Base-by-base conservation (phyloP, 2,113 vertebrate species). In the Corythoichthys intestinalis region DNA sequence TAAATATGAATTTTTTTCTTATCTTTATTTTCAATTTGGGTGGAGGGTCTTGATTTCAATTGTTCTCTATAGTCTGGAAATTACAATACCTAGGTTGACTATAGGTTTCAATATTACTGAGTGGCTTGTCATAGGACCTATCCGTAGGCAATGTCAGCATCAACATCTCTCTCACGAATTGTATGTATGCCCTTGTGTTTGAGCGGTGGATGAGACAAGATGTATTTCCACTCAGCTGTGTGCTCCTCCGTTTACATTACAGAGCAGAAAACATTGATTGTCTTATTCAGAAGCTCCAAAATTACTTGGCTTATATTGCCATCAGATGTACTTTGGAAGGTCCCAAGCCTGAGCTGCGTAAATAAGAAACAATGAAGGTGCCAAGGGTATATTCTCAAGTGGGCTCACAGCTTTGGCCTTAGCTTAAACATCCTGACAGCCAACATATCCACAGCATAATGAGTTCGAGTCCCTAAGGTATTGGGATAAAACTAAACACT, bases 401-500 rank as follows among this genome's bases (percentile, higher is more conserved):
- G 82, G 76, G 66, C 66, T 77, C 77, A 67, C 66, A 81, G 83
- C 74, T 37, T 65, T 74, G 77, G 82, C 79, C 78, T 80, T 70
- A 74, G 83, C 82, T 84, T 79, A 83, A 84, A 78, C 74, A 74
- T 82, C 73, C 76, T 65, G 20, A 76, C 80, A 75, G 79, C 76
- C 77, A 76, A 81, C 74, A 72, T 65, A 80, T 77, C 81, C 77
- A 77, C 78, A 70, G 77, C 57, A 80, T 88, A 88, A 87, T 86
- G 86, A 87, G 81, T 61, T 65, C 48, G 76, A 76, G 63, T 80
- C 87, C 58, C 79, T 20, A 9, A 77, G 76, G 82, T 78, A 78
- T 83, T 79, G 61, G 78, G 81, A 86, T 88, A 67, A 83, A 80
- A 84, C 75, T 77, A 82, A 83, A 86, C 74, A 73, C 78, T 75